Evolutionary conservation across 1,140 invertebrate genomes (phyloP).

Genomic region (Mercenaria mercenaria): DNA sequence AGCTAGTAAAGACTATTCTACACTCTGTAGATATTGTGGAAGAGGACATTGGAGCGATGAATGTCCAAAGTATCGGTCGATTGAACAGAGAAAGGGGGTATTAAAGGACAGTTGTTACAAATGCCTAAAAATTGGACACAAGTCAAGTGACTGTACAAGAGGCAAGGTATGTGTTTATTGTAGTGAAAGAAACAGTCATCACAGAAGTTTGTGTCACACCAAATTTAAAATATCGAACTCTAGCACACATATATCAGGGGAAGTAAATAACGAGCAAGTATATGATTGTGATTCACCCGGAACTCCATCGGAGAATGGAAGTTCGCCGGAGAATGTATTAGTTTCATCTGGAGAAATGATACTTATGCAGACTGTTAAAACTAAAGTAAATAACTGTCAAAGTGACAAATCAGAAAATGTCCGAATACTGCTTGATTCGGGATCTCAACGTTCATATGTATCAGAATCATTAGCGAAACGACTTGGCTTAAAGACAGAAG

Average conservation of each 20-base stretch:
- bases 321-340: background rate
- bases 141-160: background rate
- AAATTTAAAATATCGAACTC: background rate
- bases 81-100: background rate
- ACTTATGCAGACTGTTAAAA: constrained; percentile 44
- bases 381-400: constrained; percentile 3
- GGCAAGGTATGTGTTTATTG: constrained; percentile 19
- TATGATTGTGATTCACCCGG: background rate
- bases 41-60: constrained; percentile 26
- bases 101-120: constrained; percentile 2
- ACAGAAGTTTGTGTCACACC: background rate
- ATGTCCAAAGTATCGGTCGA: background rate
- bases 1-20: too few species aligned
- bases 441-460: constrained; percentile 42
- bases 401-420: background rate
- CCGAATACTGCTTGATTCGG: constrained; percentile 20
- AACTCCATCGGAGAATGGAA: background rate
- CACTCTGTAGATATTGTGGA: constrained; percentile 19
- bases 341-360: constrained; percentile 59
- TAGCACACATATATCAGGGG: background rate
- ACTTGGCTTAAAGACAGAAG: background rate
- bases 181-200: background rate
- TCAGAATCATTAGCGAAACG: constrained; percentile 39
- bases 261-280: background rate
- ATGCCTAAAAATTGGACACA: background rate